Evolutionary conservation across 2,797 vertebrate species (phyloP), one percentile per base, ranked within the genome.

Genomic region (Fratercula arctica): DNA sequence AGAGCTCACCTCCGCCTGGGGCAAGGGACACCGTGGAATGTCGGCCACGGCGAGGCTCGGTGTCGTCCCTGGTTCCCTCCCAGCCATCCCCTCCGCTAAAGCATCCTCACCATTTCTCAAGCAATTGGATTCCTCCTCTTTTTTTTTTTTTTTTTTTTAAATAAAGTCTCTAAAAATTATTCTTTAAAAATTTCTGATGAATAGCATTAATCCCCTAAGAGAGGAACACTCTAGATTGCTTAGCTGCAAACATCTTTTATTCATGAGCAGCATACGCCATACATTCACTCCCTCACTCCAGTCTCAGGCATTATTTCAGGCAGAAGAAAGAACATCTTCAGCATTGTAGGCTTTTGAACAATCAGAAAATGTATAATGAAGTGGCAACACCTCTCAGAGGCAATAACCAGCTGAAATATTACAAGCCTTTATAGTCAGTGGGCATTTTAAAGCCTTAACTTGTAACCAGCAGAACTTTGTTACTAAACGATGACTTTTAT

Each of bases 171-270:
- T 83, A 41, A 87, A 96, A 97, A 95, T 83, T 29, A 61, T 70
- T 89, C 43, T 97, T 95, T 41, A 51, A 48, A 33, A 33, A 91
- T 94, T 96, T 93, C 93, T 98, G 94, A 97, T 97, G 95, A 97
- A 98, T 84, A 96, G 43, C 81, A 87, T 95, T 93, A 80, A 97
- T 96, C 90, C 92, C 93, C 81, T 85, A 85, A 89, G 87, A 96
- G 90, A 96, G 85, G 94, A 96, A 75, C 73, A 75, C 50, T 96
- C 93, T 81, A 70, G 89, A 96, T 97, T 97, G 92, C 96, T 97
- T 95, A 91, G 82, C 72, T 89, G 73, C 74, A 63, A 59, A 46
- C 88, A 98, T 98, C 90, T 97, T 97, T 98, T 98, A 98, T 97
- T 97, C 97, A 97, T 98, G 96, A 98, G 93, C 88, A 79, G 69